Conservation (phyloP, 1,140 invertebrate genomes). For the Trinorchestia longiramus region DNA sequence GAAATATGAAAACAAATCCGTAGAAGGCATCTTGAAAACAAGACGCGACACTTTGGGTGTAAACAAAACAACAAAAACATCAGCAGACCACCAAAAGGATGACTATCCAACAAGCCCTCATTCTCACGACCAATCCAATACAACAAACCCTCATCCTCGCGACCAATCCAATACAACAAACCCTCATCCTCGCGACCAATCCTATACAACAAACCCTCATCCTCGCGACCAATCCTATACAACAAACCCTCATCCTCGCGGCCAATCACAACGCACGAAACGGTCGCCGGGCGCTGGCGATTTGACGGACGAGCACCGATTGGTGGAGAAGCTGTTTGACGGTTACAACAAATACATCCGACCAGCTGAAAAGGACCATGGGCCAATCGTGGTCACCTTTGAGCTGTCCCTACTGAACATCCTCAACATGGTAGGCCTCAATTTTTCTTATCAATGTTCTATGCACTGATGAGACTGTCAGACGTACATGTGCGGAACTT, state of each 20-base stretch:
- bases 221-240: background rate
- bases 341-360: conserved; percentile 39
- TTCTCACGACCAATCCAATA: background rate
- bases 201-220: too few relatives aligned
- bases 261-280: background rate
- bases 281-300: background rate
- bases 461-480: too few relatives aligned
- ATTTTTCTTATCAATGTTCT: too few relatives aligned
- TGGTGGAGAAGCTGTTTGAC: conserved; percentile 21
- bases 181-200: too few relatives aligned
- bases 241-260: background rate
- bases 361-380: background rate
- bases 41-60: background rate
- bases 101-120: too few relatives aligned
- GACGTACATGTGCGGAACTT: too few relatives aligned
- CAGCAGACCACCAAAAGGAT: background rate
- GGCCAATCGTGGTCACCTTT: background rate
- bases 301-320: conserved; percentile 25
- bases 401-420: conserved; percentile 43
- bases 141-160: too few relatives aligned
- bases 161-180: background rate
- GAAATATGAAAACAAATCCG: background rate
- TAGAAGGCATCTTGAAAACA: background rate
- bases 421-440: conserved; percentile 50
- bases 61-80: background rate